Conservation (phyloP, 2,797 vertebrate genomes). For the Craterocephalus amniculus region DNA sequence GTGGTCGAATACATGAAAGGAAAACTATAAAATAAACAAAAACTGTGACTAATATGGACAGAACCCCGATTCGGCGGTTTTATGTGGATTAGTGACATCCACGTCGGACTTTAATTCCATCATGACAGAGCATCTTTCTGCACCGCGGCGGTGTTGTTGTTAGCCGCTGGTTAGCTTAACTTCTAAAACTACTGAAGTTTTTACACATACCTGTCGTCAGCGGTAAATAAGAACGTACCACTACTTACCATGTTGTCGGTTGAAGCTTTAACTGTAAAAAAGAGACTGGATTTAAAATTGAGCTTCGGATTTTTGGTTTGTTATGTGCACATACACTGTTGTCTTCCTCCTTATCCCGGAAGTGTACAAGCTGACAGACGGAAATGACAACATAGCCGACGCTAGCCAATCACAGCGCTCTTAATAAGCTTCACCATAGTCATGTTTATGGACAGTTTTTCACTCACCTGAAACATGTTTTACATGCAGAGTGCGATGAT, state of each 20-base stretch:
- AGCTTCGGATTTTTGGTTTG: background rate
- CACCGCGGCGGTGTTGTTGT: constrained; percentile 34
- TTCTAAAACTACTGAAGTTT: background rate
- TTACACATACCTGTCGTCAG: background rate
- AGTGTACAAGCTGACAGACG: constrained; percentile 24
- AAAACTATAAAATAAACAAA: constrained; percentile 73
- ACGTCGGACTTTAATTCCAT: background rate
- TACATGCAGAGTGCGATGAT: background rate
- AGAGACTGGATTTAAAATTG: background rate
- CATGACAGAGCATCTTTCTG: constrained; percentile 75
- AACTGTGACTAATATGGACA: background rate
- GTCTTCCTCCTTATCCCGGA: constrained; percentile 66
- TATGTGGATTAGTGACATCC: rapidly evolving
- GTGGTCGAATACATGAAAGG: constrained; percentile 88
- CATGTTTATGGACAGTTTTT: background rate
- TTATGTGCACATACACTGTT: constrained; percentile 35
- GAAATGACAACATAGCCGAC: constrained; percentile 42
- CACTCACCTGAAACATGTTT: no score
- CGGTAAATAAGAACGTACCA: rapidly evolving
- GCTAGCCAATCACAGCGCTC: constrained; percentile 34
- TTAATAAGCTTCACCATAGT: background rate
- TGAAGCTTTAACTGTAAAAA: background rate
- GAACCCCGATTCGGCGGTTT: rapidly evolving
- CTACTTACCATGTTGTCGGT: constrained; percentile 72
- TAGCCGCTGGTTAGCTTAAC: constrained; percentile 37